Base-by-base conservation (phyloP, 2,113 vertebrate species). In the Hydropotes inermis region DNA sequence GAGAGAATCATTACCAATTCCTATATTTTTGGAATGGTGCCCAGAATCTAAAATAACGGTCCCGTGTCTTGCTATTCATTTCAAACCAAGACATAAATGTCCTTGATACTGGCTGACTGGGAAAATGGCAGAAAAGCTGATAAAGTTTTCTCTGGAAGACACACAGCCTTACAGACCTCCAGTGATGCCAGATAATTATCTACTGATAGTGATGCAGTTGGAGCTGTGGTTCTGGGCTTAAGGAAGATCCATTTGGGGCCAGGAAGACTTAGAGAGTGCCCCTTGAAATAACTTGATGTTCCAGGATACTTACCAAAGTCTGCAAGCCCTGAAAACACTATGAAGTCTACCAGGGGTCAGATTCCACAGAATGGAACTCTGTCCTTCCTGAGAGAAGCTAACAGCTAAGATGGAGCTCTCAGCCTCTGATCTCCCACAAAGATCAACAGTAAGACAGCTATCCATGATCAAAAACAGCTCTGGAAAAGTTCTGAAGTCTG, bases 41-140 rank as follows among this genome's bases (percentile, higher is more conserved):
- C 92, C 54, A 93, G 85, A 84, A 94, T 91, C 76, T 92, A 74
- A 94, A 95, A 92, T 70, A 92, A 92, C 70, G 54, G 5, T 28
- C 28, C 12, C 4, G 7, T 33, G 17, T 76, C 67, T 96, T 94
- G 23, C 54, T 85, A 36, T 10, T 76, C 27, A 60, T 86, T 70
- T 47, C 85, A 89, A 81, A 92, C 39, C 39, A 16, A 94, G 57
- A 97, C 47, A 23, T 17, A 92, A 85, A 97, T 61, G 43, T 47
- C 36, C 28, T 94, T 87, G 27, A 28, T 86, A 55, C n/a, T n/a
- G 43, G 64, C 50, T 87, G 39, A 16, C 58, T 88, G 43, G 33
- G 81, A 85, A 93, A 97, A 89, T 23, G 54, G 17, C 17, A 94
- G 85, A 78, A 97, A 97, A 67, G 47, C 19, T 64, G 23, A 82